Evolutionary conservation across 2,797 vertebrate genomes (phyloP), one percentile per base, ranked within the genome.

Genomic region (Darevskia mixta): DNA sequence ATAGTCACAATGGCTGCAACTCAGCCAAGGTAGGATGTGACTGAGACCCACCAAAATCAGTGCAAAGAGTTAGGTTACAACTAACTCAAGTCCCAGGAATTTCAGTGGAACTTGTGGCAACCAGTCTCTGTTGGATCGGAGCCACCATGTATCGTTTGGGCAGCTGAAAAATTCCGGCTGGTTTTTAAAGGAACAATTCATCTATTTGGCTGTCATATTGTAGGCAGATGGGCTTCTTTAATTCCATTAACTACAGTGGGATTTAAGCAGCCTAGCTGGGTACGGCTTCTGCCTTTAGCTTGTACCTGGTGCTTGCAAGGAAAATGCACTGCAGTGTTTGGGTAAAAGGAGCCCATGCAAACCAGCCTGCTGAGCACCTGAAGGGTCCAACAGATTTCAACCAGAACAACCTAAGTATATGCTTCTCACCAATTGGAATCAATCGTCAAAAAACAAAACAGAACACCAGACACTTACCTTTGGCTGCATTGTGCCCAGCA

Each of bases 251-350:
- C 41, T 10, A 35, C 43, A 7, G 2, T 67, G n/a, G 64, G 41
- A 64, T 55, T 35, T 29, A 9, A 73, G 43, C 11, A 76, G 58
- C n/a, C 45, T 41, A 8, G 32, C 27, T 11, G 38, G n/a, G 3
- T 55, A 41, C 25, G 13, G 80, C 32, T 45, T 69, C 20, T 64
- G 82, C 10, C 9, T 7, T 35, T 87, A 82, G 83, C 17, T 86
- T 49, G 41, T 41, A n/a, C 20, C 66, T 66, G 79, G 41, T 35
- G 20, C 43, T 58, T 32, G 58, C 38, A 90, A 86, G 20, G 10
- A 23, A 27, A 83, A 87, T 8, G 38, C 55, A 87, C 69, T 80
- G 71, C 43, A 83, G 61, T 23, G 79, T 88, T 85, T 80, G 73
- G 66, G 13, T 77, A 80, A 86, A 80, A 58, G 49, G 89, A 90